Evolutionary conservation across 1,140 invertebrate species (phyloP).

Genomic region (Heliothis subflexa): DNA sequence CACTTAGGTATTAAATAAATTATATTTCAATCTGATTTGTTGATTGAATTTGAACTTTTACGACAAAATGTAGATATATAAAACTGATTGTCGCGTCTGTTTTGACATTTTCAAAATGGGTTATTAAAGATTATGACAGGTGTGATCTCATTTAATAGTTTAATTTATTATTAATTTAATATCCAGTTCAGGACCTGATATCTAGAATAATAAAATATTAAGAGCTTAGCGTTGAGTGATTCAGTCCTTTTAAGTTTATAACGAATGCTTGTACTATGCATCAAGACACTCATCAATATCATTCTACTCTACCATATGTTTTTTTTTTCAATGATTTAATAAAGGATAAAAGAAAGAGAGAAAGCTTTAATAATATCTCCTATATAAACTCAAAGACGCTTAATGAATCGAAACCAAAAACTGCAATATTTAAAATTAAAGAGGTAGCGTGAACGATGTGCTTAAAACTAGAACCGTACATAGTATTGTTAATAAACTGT

Average conservation of each 20-base stretch:
- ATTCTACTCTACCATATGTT: too few species aligned
- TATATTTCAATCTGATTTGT: conserved; percentile 30
- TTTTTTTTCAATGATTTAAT: too few species aligned
- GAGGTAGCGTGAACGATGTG: not conserved
- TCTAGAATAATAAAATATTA: not conserved
- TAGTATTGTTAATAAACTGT: conserved; percentile 29
- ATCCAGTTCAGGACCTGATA: not conserved
- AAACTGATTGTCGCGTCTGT: conserved; percentile 17
- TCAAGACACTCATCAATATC: not conserved
- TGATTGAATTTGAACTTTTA: conserved; percentile 45
- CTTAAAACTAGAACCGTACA: conserved; percentile 1
- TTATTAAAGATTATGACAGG: conserved; percentile 22
- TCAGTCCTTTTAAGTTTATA: not conserved
- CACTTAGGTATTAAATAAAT: conserved; percentile 39
- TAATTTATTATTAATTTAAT: conserved; percentile 18
- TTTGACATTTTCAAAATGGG: conserved; percentile 30
- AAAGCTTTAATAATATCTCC: too few species aligned
- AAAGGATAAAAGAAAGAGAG: too few species aligned
- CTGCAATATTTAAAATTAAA: conserved; percentile 13
- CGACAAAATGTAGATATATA: conserved; percentile 18
- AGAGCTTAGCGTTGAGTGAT: not conserved
- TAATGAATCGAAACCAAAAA: conserved; percentile 1
- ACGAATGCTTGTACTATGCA: not conserved
- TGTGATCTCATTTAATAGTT: conserved; percentile 16
- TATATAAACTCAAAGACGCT: too few species aligned